phyloP scores from a whole-genome alignment of 2,888 invertebrate species.

The Micropterix aruncella region DNA sequence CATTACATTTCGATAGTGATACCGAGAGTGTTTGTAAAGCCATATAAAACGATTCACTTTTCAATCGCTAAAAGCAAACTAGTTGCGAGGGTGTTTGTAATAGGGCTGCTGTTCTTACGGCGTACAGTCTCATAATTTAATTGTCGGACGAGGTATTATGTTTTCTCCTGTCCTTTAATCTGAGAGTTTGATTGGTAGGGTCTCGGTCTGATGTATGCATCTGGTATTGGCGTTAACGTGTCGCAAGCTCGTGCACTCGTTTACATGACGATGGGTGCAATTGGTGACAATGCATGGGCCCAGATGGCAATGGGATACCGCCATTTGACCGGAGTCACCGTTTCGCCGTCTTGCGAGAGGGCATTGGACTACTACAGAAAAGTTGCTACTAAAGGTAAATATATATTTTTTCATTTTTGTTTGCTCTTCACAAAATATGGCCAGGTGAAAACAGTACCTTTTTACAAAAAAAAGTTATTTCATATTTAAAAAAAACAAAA shows the following conservation, averaged over 20 bases:
- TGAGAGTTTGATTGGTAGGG: slow-evolving; percentile 38
- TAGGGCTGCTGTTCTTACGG: no score
- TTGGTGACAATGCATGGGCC: slow-evolving; percentile 84
- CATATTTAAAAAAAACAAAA: no score
- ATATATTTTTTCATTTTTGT: no score
- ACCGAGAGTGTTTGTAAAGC: no score
- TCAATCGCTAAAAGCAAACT: no score
- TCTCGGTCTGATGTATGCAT: slow-evolving; percentile 75
- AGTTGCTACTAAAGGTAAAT: slow-evolving; percentile 78
- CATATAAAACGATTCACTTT: background rate
- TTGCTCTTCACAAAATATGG: no score
- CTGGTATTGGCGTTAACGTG: slow-evolving; percentile 75
- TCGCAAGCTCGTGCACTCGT: slow-evolving; percentile 80
- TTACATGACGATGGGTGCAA: slow-evolving; percentile 83
- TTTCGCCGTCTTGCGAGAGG: slow-evolving; percentile 79
- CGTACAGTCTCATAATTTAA: no score
- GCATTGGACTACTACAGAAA: slow-evolving; percentile 83
- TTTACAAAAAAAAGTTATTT: no score
- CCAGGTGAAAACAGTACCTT: no score
- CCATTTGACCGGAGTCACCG: slow-evolving; percentile 83
- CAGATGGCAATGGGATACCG: slow-evolving; percentile 97
- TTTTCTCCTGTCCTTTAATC: slow-evolving; percentile 7
- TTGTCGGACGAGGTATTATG: background rate
- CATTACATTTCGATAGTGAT: no score
- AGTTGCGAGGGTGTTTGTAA: no score